Evolutionary conservation across 2,113 vertebrate species (phyloP), one percentile per base, ranked within the genome.

Genomic region (Albula glossodonta): DNA sequence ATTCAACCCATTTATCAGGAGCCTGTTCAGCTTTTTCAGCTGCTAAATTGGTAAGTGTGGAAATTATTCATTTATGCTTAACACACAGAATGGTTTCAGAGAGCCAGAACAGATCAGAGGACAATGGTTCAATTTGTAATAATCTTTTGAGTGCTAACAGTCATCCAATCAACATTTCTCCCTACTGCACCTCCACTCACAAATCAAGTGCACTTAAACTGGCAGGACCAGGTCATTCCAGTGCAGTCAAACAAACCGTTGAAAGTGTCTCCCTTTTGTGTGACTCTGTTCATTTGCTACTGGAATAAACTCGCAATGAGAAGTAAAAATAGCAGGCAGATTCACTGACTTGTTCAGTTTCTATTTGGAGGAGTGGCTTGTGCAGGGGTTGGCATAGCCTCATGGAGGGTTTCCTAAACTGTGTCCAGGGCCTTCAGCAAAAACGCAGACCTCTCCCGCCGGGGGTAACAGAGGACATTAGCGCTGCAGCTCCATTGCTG

Each of bases 341-440:
- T 19, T 19, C 19, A 22, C 63, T 22, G 63, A 19, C n/a, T 19
- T 70, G 63, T 70, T 70, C 63, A 70, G 70, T 74, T 74, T 74
- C 5, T n/a, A 4, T 25, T 74, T 2, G 8, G 31, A 74, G 70
- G 70, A 74, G 70, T 74, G 70, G 5, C 31, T 8, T 74, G 0
- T 31, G 10, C n/a, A 74, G 63, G 51, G 84, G 10, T 79, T 85
- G 31, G 51, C 49, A 9, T 17, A 49, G 52, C 41, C 15, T 57
- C 79, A 79, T 49, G 11, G 52, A 60, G 77, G 41, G 41, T 63
- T 85, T 80, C 79, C 60, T 85, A 79, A 52, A 53, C 77, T 57
- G 52, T 19, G 80, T 79, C 84, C 41, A 25, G 66, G 8, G 84
- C 53, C 74, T 48, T 5, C 31, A 22, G 77, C 49, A 11, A 8